phyloP scores from a whole-genome alignment of 2,888 invertebrate genomes.

The Hirtodrosophila alboralis region DNA sequence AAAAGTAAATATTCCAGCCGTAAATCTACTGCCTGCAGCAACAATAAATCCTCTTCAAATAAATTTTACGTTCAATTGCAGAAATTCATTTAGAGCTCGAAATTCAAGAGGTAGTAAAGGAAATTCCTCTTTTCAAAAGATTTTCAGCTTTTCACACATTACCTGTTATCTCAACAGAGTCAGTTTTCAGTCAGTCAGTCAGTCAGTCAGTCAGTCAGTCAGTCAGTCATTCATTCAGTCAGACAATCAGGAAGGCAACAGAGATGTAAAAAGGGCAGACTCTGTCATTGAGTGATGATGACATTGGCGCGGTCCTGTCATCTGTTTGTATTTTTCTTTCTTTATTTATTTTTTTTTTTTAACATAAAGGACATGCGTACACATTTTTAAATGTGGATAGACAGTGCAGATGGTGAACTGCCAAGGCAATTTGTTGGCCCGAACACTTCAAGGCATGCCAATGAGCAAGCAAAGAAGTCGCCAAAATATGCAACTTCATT shows the following conservation, averaged over 20 bases:
- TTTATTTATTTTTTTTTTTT: conserved; percentile 1
- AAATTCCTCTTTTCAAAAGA: not conserved
- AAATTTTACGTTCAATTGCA: conserved; percentile 21
- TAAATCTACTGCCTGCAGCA: not conserved
- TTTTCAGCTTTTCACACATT: conserved; percentile 35
- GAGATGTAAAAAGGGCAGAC: conserved; percentile 3
- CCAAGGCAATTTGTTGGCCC: conserved; percentile 31
- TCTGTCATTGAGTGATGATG: conserved; percentile 45
- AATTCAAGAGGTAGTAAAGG: conserved; percentile 1
- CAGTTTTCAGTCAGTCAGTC: conserved; percentile 6
- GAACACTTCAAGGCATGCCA: conserved; percentile 4
- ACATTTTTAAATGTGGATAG: conserved; percentile 34
- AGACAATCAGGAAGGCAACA: not conserved
- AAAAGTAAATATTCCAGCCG: too few relatives aligned
- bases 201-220: too few relatives aligned
- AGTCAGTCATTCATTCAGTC: too few relatives aligned
- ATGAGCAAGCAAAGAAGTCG: conserved; percentile 22
- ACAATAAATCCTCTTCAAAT: conserved; percentile 4
- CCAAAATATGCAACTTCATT: conserved; percentile 67
- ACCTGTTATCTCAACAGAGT: conserved; percentile 19
- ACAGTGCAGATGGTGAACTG: conserved; percentile 22
- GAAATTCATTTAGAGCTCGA: conserved; percentile 11
- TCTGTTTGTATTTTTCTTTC: conserved; percentile 17
- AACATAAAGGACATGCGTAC: not conserved
- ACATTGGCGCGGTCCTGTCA: conserved; percentile 29